Evolutionary conservation across 2,797 vertebrate species (phyloP).

Genomic region (Margarornis squamiger): DNA sequence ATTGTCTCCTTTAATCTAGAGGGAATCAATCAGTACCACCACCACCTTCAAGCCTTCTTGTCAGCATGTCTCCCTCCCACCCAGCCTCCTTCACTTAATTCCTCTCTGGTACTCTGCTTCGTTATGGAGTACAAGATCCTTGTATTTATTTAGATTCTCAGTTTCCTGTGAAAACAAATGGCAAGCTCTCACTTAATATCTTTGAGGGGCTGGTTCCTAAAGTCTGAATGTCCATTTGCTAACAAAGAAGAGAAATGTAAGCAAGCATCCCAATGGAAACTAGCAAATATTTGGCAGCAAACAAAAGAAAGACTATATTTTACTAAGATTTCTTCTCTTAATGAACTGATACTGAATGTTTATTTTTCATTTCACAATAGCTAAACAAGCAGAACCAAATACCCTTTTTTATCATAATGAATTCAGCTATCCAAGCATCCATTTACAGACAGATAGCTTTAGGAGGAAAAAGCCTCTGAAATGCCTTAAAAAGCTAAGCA

Average conservation of each 20-base stretch:
- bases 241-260: not conserved
- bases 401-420: not conserved
- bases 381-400: not conserved
- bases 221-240: not conserved
- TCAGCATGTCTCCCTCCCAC: not conserved
- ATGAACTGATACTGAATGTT: not conserved
- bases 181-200: not conserved
- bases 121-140: not conserved
- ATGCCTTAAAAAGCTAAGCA: not conserved
- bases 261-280: not conserved
- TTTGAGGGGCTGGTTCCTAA: not conserved
- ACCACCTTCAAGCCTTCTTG: not conserved
- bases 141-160: not conserved
- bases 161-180: not conserved
- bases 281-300: not conserved
- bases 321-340: not conserved
- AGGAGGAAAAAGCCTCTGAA: not conserved
- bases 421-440: not conserved
- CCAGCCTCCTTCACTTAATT: not conserved
- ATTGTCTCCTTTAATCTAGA: not conserved
- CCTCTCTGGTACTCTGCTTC: not conserved
- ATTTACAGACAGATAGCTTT: not conserved
- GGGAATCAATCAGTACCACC: not conserved
- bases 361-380: not conserved
- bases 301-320: not conserved